Conservation (phyloP, 2,797 vertebrate genomes). For the Halcyon smyrnensis region DNA sequence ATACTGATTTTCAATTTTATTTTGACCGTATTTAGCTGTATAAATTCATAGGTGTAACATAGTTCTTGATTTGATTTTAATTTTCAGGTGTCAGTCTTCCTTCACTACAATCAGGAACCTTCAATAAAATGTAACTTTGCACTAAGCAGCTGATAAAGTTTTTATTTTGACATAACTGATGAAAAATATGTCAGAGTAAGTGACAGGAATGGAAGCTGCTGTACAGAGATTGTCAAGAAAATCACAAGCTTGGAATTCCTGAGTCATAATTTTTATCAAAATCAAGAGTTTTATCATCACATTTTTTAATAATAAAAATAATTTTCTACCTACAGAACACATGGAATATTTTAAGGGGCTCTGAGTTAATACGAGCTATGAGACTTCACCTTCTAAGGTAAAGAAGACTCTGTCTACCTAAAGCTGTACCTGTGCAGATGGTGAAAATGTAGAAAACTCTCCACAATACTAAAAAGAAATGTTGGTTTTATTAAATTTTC, state of each 20-base stretch:
- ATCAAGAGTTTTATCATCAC: background rate
- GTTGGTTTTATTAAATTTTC: background rate
- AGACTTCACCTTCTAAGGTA: background rate
- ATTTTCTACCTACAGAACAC: background rate
- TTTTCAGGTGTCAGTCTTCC: background rate
- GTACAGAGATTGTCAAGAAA: slow-evolving; percentile 21
- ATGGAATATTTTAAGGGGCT: background rate
- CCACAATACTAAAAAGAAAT: background rate
- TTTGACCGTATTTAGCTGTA: background rate
- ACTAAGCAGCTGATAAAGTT: background rate
- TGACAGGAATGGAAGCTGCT: slow-evolving; percentile 42
- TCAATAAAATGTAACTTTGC: background rate
- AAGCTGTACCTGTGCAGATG: background rate
- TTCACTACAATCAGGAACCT: background rate
- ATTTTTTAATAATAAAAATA: slow-evolving; percentile 8
- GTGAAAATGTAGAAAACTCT: no score
- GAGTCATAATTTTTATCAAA: slow-evolving; percentile 2
- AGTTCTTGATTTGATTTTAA: background rate
- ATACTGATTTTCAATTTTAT: background rate
- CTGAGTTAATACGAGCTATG: background rate
- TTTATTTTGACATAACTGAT: slow-evolving; percentile 56
- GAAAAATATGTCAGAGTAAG: slow-evolving; percentile 6
- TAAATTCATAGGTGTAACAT: background rate
- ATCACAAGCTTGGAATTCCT: background rate
- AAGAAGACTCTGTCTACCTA: background rate